phyloP scores from a whole-genome alignment of 2,113 vertebrate species.

The Cathartes aura region DNA sequence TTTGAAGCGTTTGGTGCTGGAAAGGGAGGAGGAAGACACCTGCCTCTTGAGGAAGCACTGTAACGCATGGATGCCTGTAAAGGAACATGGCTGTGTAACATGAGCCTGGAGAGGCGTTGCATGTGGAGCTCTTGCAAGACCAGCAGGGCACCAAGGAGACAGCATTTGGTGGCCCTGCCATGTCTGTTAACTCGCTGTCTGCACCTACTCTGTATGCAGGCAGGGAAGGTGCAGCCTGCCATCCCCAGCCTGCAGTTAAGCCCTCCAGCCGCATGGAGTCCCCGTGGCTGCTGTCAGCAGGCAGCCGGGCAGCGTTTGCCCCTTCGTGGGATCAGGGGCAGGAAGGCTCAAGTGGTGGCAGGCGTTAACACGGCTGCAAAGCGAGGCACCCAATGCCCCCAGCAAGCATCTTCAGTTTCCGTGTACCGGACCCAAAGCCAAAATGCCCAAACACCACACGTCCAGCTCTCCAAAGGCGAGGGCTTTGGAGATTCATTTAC shows the following conservation, averaged over 20 bases:
- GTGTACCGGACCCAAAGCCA: not conserved
- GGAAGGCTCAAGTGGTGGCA: not conserved
- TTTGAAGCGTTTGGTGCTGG: not conserved
- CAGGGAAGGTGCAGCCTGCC: not conserved
- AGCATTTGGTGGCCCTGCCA: not conserved
- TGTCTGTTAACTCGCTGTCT: not conserved
- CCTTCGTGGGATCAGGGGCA: not conserved
- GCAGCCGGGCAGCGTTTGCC: accelerated
- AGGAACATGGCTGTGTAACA: accelerated
- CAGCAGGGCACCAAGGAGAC: not conserved
- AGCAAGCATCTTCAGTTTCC: not conserved
- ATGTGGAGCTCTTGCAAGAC: not conserved
- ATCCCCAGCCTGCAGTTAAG: not conserved
- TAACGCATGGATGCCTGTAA: not conserved
- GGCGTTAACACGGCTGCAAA: no score
- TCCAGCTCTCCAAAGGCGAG: not conserved
- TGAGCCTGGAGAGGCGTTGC: not conserved
- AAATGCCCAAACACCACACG: not conserved
- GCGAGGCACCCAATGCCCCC: accelerated
- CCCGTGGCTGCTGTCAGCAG: not conserved
- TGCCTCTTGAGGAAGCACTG: not conserved
- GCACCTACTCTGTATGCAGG: not conserved
- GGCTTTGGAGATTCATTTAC: not conserved
- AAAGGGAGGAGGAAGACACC: not conserved
- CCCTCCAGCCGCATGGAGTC: not conserved